phyloP scores from a whole-genome alignment of 2,113 vertebrate species.

The Sterrhoptilus dennistouni region DNA sequence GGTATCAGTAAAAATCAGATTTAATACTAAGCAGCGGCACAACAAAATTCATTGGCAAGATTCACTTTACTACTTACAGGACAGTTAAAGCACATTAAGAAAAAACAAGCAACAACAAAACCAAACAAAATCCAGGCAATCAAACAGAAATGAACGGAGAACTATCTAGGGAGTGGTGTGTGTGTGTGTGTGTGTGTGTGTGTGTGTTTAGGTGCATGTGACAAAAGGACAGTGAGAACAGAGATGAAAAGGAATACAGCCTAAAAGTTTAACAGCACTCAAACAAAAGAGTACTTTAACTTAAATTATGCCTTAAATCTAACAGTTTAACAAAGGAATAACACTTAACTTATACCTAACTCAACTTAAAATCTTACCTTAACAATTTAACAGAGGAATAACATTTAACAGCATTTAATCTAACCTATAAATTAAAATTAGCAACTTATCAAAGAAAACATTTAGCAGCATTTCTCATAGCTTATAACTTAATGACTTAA shows the following conservation, averaged over 20 bases:
- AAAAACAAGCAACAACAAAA: background rate
- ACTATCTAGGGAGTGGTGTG: background rate
- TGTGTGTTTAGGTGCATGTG: fast-evolving
- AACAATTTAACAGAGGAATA: background rate
- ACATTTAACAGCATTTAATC: background rate
- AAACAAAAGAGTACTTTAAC: background rate
- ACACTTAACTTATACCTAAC: background rate
- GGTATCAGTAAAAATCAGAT: background rate
- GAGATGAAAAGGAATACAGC: background rate
- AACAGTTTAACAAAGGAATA: background rate
- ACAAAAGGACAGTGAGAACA: background rate
- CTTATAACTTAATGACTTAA: background rate
- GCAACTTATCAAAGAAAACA: background rate
- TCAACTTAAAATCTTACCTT: background rate
- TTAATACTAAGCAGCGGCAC: background rate
- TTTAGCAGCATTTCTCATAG: background rate
- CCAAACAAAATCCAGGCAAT: background rate
- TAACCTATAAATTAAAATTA: background rate
- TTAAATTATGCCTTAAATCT: background rate
- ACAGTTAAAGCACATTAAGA: background rate
- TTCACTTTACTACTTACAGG: background rate
- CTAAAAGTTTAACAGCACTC: background rate
- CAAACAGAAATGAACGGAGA: background rate
- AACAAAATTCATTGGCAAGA: background rate
- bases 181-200: no score